Evolutionary conservation across 2,888 invertebrate species (phyloP).

Genomic region (Eurytoma adleriae): DNA sequence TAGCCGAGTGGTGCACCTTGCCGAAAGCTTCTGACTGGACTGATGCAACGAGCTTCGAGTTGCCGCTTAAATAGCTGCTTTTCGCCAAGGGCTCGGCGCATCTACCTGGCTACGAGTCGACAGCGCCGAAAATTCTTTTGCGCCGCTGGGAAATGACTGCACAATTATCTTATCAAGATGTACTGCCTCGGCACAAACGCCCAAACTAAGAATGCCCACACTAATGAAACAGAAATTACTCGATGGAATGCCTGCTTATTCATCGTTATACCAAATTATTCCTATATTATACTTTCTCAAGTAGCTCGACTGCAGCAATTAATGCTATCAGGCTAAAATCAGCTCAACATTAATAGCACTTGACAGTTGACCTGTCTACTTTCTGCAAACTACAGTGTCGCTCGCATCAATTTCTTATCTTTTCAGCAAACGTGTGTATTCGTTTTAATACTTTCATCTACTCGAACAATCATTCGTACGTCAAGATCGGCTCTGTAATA

Average conservation of each 20-base stretch:
- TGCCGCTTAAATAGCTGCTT: constrained; percentile 32
- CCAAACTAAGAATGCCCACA: constrained; percentile 5
- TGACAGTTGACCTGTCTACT: too few species aligned
- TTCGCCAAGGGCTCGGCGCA: constrained; percentile 15
- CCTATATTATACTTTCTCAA: too few species aligned
- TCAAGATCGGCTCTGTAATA: too few species aligned
- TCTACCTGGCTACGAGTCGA: neutral
- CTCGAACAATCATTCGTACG: too few species aligned
- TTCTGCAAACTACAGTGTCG: too few species aligned
- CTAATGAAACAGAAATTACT: neutral
- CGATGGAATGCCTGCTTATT: neutral
- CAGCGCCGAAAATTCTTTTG: constrained; percentile 14
- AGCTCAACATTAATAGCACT: too few species aligned
- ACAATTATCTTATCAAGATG: constrained; percentile 34
- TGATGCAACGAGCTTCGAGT: neutral
- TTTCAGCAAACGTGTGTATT: too few species aligned
- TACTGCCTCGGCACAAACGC: neutral
- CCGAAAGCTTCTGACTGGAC: neutral
- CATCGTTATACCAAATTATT: too few species aligned
- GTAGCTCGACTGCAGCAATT: too few species aligned
- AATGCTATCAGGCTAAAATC: too few species aligned
- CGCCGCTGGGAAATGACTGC: neutral
- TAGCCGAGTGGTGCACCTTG: neutral
- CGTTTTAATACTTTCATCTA: too few species aligned
- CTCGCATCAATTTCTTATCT: too few species aligned